Evolutionary conservation across 2,888 invertebrate species (phyloP).

Genomic region (Nematopogon swammerdamellus): DNA sequence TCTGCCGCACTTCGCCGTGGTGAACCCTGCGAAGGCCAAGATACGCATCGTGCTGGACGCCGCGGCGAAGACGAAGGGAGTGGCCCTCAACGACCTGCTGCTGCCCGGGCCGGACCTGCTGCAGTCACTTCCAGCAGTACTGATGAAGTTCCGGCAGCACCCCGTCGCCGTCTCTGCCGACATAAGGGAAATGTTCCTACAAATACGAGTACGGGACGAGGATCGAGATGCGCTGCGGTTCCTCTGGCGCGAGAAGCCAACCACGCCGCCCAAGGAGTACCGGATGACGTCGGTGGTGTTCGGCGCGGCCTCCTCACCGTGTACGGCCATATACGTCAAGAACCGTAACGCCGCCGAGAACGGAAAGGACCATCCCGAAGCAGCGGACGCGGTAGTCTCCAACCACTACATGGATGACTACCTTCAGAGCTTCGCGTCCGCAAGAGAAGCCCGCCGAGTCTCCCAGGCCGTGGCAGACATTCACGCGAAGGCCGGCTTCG

Average conservation of each 20-base stretch:
- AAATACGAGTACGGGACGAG: background rate
- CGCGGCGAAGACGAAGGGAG: constrained; percentile 8
- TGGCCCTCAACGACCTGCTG: constrained; percentile 4
- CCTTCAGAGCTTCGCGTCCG: background rate
- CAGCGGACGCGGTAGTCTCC: background rate
- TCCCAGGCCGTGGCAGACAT: background rate
- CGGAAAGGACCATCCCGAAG: background rate
- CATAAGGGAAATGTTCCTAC: background rate
- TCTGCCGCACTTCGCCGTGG: constrained; percentile 12
- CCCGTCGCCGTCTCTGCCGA: background rate
- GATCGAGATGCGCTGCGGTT: no score
- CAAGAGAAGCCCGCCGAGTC: background rate
- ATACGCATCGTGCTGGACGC: constrained; percentile 8
- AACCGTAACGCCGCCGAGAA: background rate
- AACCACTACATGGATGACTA: constrained; percentile 3
- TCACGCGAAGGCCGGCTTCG: background rate
- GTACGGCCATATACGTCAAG: no score
- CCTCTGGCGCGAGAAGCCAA: no score
- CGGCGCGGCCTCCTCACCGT: no score
- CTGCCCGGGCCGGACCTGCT: background rate
- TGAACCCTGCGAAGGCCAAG: constrained; percentile 7
- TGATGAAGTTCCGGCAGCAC: background rate
- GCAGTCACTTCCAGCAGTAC: background rate
- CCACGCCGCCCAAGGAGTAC: no score
- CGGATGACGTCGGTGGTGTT: no score